A percentile compares a stretch with the other conserved stretches of the same genome.
These are phyloP conservation scores for Rhyacophila evoluta DNA, from an alignment of 2,888 invertebrate species.

Conservation along the genomic window DNA sequence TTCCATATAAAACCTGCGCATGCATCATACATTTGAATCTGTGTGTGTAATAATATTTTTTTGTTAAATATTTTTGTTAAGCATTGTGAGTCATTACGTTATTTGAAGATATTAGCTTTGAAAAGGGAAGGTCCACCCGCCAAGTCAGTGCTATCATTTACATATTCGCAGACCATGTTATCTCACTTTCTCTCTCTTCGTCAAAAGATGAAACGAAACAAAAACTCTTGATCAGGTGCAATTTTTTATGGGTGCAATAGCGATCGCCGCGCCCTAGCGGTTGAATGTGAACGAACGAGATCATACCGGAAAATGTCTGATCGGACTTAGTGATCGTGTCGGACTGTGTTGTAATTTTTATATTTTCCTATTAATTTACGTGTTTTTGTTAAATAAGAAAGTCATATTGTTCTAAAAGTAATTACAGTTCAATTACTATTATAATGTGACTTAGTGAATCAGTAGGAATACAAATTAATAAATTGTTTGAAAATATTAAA, in stretches of 20 bases:
- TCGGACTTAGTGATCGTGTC: constrained; percentile 27
- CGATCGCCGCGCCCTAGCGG: constrained; percentile 37
- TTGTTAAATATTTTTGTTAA: background rate
- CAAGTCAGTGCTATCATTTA: background rate
- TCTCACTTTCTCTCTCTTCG: background rate
- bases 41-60: background rate
- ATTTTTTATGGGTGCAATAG: constrained; percentile 32
- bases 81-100: constrained; percentile 5
- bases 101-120: constrained; percentile 24
- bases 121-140: constrained; percentile 37
- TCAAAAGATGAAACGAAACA: background rate
- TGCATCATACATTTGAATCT: too few relatives aligned
- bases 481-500: constrained; percentile 12
- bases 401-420: background rate
- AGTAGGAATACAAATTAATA: background rate
- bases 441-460: background rate
- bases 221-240: constrained; percentile 36
- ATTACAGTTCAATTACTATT: background rate
- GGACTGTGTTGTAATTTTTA: background rate
- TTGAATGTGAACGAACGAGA: constrained; percentile 18
- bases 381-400: constrained; percentile 20
- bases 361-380: constrained; percentile 27
- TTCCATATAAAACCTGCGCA: too few relatives aligned
- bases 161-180: constrained; percentile 22
- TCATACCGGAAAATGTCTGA: constrained; percentile 25